phyloP scores from a whole-genome alignment of 2,888 invertebrate species.

The Allygus modestus region DNA sequence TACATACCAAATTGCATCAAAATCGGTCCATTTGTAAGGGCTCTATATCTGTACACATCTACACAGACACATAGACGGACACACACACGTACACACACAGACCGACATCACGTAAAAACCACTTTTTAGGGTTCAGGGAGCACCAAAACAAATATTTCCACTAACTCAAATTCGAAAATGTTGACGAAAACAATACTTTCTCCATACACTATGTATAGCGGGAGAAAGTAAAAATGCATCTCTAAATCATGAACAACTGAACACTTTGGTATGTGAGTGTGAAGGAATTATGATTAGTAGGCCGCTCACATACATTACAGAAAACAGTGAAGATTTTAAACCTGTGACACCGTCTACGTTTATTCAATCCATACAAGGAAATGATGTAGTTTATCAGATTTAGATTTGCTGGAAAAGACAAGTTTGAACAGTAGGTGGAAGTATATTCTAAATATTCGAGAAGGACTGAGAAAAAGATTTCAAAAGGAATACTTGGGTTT shows the following conservation, averaged over 20 bases:
- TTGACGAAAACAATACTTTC: no score
- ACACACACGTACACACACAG: no score
- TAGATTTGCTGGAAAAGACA: background rate
- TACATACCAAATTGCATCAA: no score
- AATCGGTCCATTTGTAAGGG: no score
- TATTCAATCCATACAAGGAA: background rate
- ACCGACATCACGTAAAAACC: no score
- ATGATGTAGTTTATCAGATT: background rate
- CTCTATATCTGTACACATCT: no score
- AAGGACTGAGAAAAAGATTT: background rate
- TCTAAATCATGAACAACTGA: slow-evolving; percentile 50
- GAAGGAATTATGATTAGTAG: slow-evolving; percentile 46
- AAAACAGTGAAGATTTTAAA: background rate
- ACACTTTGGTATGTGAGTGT: slow-evolving; percentile 57
- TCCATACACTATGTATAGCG: no score
- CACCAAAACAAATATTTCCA: no score
- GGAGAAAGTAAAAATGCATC: no score
- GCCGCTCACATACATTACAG: background rate
- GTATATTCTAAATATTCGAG: background rate
- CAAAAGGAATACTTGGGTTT: background rate
- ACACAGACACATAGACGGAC: no score
- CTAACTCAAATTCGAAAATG: no score
- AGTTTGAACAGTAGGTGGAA: background rate
- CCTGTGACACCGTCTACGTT: slow-evolving; percentile 57
- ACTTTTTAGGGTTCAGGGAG: no score